Base-by-base conservation (phyloP, 2,888 invertebrate species). In the Tachystola acroxantha region DNA sequence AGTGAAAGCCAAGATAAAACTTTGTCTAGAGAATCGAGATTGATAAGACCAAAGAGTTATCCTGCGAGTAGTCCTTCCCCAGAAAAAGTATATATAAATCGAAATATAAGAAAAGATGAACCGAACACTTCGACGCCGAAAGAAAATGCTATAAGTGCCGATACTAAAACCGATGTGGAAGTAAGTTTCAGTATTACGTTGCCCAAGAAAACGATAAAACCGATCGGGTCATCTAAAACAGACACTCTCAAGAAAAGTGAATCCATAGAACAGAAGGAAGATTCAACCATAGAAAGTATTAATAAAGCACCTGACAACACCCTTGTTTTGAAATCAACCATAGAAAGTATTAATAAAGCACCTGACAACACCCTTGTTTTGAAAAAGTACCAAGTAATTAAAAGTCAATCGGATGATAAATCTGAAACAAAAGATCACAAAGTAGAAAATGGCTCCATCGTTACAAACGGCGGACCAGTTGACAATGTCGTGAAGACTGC, bases 41-140 rank as follows among this genome's bases (percentile, higher is more conserved):
- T 90, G 30, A 71, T 87, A 39, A 77, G 90, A 14, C 90, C 90
- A 10, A 90, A 89, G 54, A 90, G 90, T 62, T 91, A 90, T 58
- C 91, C 90, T n/a, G 78, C 78, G 4, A 73, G 75, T 48, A 80
- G 72, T 49, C 75, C 79, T 11, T 78, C 79, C 5, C 82, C 82
- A 13, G 85, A 86, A 53, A 86, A 85, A 59, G 59, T 71, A 12
- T 76, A 70, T 45, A 39, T 71, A 19, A 66, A 46, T 45, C 72
- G 74, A 24, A 68, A 53, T 35, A 36, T 48, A 30, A 71, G 70
- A 46, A 72, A 63, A 44, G 71, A 77, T 30, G 72, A 76, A 34
- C 24, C 41, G 30, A 62, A 64, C 47, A 57, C 44, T 9, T 53
- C 57, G 1, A 49, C 55, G 11, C 53, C 66, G 6, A 59, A 64